A percentile compares a stretch with the other conserved stretches of the same genome.
Evolutionary conservation across 2,113 vertebrate species (phyloP).

Genomic region (Gambusia holbrooki): DNA sequence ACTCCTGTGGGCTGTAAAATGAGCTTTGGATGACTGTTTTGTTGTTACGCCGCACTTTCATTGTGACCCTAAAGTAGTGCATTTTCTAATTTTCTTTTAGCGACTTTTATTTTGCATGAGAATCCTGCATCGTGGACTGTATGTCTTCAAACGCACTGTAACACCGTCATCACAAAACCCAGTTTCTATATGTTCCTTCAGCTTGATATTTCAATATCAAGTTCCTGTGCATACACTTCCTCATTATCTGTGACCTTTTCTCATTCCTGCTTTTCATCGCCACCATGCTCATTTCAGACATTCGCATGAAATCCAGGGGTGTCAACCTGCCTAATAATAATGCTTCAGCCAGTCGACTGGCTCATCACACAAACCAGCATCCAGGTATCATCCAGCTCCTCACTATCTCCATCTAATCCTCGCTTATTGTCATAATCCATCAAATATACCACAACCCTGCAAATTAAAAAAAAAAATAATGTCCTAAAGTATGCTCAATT

Average conservation of each 20-base stretch:
- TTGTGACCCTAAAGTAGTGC: background rate
- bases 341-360: conserved; percentile 80
- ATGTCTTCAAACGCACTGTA: conserved; percentile 20
- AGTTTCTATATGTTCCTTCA: conserved; percentile 9
- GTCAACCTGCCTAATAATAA: conserved; percentile 75
- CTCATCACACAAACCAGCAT: conserved; percentile 69
- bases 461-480: background rate
- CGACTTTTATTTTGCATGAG: conserved; percentile 51
- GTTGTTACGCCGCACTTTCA: conserved; percentile 8
- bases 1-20: conserved; percentile 44
- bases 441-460: background rate
- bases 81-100: conserved; percentile 3
- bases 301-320: conserved; percentile 81
- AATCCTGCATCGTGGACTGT: conserved; percentile 53
- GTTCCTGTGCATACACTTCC: background rate
- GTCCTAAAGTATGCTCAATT: background rate
- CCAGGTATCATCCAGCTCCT: conserved; percentile 76
- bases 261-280: conserved; percentile 34
- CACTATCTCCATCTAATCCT: conserved; percentile 23
- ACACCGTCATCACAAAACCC: conserved; percentile 12
- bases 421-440: conserved; percentile 17
- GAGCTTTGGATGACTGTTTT: conserved; percentile 40
- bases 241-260: conserved; percentile 13
- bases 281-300: conserved; percentile 78
- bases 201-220: conserved; percentile 5